phyloP scores from a whole-genome alignment of 2,888 invertebrate species.

The Cistogaster globosa region DNA sequence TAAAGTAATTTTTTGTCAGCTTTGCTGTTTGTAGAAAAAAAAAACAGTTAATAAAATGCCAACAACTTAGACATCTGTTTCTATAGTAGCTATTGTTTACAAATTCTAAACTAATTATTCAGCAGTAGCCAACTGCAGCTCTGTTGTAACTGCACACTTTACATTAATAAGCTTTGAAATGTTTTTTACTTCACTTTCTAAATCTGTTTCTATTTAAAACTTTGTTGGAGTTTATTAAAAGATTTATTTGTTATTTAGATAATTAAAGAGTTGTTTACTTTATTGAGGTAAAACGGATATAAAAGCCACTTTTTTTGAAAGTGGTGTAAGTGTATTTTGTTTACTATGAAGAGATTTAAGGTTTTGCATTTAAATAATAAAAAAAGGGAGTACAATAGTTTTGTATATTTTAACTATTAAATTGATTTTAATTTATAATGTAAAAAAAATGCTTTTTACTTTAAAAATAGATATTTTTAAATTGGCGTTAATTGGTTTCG shows the following conservation, averaged over 20 bases:
- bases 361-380: no score
- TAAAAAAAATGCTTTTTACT: no score
- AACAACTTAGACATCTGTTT: background rate
- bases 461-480: no score
- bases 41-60: slow-evolving; percentile 42
- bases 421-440: no score
- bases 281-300: no score
- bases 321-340: no score
- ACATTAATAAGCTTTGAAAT: slow-evolving; percentile 34
- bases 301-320: no score
- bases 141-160: slow-evolving; percentile 52
- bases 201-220: slow-evolving; percentile 35
- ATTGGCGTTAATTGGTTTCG: no score
- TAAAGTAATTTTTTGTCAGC: background rate
- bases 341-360: no score
- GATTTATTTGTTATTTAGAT: slow-evolving; percentile 36
- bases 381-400: no score
- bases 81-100: slow-evolving; percentile 22
- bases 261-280: slow-evolving; percentile 22
- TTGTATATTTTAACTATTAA: no score
- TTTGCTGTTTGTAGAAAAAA: background rate
- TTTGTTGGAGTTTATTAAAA: slow-evolving; percentile 47
- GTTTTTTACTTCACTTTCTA: background rate
- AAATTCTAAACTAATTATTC: slow-evolving; percentile 56
- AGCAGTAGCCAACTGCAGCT: slow-evolving; percentile 16